Base-by-base conservation (phyloP, 2,888 invertebrate species). In the Hyalella azteca region DNA sequence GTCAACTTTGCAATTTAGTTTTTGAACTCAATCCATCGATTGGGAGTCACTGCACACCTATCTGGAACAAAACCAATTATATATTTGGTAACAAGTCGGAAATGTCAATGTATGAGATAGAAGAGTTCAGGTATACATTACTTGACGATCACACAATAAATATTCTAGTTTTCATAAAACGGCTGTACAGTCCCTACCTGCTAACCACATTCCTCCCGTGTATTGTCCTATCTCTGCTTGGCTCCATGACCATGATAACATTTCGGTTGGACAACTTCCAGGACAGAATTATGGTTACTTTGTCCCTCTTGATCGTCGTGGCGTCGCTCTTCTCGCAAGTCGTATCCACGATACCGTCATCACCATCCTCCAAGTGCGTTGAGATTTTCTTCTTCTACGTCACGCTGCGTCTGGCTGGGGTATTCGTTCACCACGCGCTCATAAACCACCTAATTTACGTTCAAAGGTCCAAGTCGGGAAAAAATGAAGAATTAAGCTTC, bases 251-350 rank as follows among this genome's bases (percentile, higher is more conserved):
- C 2, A 54, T 82, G 32, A 66, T 79, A 2, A 75, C 78, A 26
- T 82, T 82, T 73, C 78, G 66, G 40, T 54, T 80, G 39, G 66
- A 78, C 32, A 60, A 76, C 54, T 82, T 82, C 66, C 73, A 66
- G 9, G 80, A 82, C 54, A 45, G 80, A 29, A 82, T 82, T 3
- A 80, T 75, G 32, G 80, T 82, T 32, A 80, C 82, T 22, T 78
- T 82, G 40, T 80, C 80, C 26, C 78, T 82, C 60, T 66, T 82
- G 39, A 78, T 82, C 15, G 82, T 82, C 4, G 48, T 82, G 15
- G 82, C 82, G 11, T 80, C 82, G 11, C 78, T 82, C 36, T 82
- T 82, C 78, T 82, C 82, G 5, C 82, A 82, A 49, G 49, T 80
- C 50, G 78, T 79, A 39, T 78, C 78, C 15, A 60, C 80, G 19